Conservation (phyloP, 2,113 vertebrate genomes). For the Erinaceus europaeus region DNA sequence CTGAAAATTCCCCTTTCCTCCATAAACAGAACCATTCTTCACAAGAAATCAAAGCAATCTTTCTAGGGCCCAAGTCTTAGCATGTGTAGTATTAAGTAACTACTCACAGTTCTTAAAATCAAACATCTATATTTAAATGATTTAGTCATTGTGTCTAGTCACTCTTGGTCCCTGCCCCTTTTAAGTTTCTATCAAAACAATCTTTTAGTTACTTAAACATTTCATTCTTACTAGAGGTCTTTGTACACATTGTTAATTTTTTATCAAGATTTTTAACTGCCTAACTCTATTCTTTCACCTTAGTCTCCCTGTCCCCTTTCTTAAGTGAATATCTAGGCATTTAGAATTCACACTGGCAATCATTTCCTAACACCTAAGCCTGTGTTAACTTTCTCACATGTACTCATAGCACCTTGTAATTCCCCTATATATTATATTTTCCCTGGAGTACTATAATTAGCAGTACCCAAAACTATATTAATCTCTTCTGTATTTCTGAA, state of each 20-base stretch:
- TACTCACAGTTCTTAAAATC: neutral
- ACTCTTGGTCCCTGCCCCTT: neutral
- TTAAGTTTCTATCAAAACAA: neutral
- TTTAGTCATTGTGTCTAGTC: neutral
- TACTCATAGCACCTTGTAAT: neutral
- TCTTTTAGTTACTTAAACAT: neutral
- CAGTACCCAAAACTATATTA: neutral
- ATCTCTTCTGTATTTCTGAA: neutral
- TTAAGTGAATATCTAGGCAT: neutral
- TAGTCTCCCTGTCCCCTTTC: neutral
- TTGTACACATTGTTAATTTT: neutral
- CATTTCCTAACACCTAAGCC: neutral
- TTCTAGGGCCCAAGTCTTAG: neutral
- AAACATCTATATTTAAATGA: neutral
- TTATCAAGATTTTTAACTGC: neutral
- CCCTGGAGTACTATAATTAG: neutral
- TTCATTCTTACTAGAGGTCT: neutral
- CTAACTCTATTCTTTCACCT: neutral
- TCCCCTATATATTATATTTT: neutral
- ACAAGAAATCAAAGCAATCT: neutral
- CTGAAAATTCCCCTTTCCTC: neutral
- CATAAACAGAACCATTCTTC: neutral
- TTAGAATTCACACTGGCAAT: neutral
- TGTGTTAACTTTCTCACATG: neutral
- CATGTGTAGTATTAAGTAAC: neutral